Evolutionary conservation across 1,140 invertebrate genomes (phyloP).

Genomic region (Bombus polaris): DNA sequence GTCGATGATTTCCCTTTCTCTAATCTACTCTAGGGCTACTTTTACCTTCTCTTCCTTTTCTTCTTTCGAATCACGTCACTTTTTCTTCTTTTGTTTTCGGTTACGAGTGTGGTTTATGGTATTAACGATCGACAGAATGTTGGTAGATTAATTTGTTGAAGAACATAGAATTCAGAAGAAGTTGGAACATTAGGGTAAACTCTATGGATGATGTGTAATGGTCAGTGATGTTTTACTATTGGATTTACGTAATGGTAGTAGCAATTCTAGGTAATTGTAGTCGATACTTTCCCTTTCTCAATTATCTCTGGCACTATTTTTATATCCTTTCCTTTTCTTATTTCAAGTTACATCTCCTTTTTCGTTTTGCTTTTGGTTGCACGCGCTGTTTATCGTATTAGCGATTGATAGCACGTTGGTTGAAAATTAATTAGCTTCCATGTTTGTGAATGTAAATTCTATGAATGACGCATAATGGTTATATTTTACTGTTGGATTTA

Average conservation of each 20-base stretch:
- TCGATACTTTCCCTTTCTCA: not conserved
- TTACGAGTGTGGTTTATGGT: not conserved
- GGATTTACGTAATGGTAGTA: too few relatives aligned
- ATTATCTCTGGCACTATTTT: not conserved
- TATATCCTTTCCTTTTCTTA: not conserved
- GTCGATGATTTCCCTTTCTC: not conserved
- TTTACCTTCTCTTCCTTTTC: not conserved
- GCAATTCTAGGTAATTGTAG: slow-evolving; percentile 5
- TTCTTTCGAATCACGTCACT: not conserved
- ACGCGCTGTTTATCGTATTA: not conserved
- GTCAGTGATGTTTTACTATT: too few relatives aligned
- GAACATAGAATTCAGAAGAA: not conserved
- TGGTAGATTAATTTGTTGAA: not conserved
- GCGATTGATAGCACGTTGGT: not conserved
- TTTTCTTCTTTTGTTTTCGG: not conserved
- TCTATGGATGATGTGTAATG: too few relatives aligned
- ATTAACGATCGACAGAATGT: not conserved
- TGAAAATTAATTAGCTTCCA: not conserved
- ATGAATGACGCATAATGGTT: too few relatives aligned
- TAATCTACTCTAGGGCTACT: not conserved
- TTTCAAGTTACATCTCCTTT: not conserved
- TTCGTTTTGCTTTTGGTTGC: not conserved
- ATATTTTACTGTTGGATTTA: too few relatives aligned
- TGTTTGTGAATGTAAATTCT: not conserved
- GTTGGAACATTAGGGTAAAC: too few relatives aligned